Percentiles rank a stretch among this genome's conserved stretches.
phyloP scores from a whole-genome alignment of 2,113 vertebrate species.

The Chloebia gouldiae region DNA sequence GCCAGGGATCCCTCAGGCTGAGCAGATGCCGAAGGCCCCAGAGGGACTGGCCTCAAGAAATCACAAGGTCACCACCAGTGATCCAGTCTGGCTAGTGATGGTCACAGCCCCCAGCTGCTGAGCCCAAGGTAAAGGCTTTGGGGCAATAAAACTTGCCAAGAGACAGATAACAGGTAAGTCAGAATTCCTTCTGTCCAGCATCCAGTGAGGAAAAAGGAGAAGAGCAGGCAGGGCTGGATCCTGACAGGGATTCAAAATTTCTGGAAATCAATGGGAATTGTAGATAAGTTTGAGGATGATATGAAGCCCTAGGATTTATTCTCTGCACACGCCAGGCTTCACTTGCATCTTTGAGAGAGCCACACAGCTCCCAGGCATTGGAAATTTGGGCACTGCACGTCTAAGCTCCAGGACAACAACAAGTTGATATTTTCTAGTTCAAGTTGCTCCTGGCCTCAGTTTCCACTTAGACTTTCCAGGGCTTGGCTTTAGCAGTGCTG shows the following conservation, averaged over 20 bases:
- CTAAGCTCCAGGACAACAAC: neutral
- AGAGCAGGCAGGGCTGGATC: neutral
- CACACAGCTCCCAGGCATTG: neutral
- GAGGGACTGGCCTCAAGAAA: neutral
- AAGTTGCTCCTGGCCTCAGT: neutral
- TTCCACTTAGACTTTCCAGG: neutral
- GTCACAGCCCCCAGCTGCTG: neutral
- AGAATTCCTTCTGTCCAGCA: neutral
- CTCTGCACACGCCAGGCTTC: neutral
- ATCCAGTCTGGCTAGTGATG: neutral
- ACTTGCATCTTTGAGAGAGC: neutral
- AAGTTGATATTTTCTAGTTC: neutral
- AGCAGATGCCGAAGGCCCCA: neutral
- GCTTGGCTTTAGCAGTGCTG: neutral
- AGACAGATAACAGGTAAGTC: neutral
- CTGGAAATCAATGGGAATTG: neutral
- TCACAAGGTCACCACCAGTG: neutral
- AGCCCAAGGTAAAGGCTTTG: neutral
- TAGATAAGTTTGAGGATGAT: neutral
- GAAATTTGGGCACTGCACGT: accelerated
- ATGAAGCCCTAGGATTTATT: neutral
- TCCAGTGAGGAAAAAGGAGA: neutral
- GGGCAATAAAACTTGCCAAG: neutral
- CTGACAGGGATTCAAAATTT: neutral
- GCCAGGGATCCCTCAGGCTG: neutral